Percentiles rank a stretch among this genome's conserved stretches.
These are phyloP conservation scores for Ciconia maguari DNA, from an alignment of 2,113 vertebrate species.

Conservation along the genomic window DNA sequence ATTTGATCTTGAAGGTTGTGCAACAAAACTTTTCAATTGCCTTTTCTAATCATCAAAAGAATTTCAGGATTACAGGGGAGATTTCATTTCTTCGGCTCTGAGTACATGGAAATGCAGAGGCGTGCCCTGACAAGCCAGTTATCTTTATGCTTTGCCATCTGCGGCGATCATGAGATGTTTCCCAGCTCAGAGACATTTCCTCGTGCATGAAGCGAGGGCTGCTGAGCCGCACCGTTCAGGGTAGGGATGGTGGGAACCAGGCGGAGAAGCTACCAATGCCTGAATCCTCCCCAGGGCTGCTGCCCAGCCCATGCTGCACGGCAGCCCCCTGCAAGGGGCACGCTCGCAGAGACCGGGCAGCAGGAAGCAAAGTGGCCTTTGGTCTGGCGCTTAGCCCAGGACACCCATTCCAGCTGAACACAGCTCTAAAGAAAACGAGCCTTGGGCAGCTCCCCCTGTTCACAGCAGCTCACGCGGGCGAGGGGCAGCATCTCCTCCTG, in stretches of 20 bases:
- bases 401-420: rapidly evolving
- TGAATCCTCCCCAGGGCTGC: not conserved
- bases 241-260: not conserved
- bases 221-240: not conserved
- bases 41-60: slow-evolving; percentile 7
- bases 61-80: not conserved
- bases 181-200: not conserved
- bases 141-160: not conserved
- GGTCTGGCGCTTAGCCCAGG: not conserved
- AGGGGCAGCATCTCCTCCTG: not conserved
- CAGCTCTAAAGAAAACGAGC: rapidly evolving
- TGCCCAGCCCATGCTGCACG: not conserved
- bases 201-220: rapidly evolving
- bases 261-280: not conserved
- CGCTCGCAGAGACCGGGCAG: rapidly evolving
- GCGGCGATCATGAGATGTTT: rapidly evolving
- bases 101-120: not conserved
- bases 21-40: slow-evolving; percentile 14
- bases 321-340: rapidly evolving
- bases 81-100: not conserved
- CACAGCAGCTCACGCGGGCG: rapidly evolving
- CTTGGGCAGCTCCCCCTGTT: not conserved
- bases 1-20: not conserved
- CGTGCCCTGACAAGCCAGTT: not conserved
- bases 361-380: not conserved